A percentile compares a stretch with the other conserved stretches of the same genome.
Evolutionary conservation across 2,797 vertebrate genomes (phyloP).

Genomic region (Nyctibius grandis): DNA sequence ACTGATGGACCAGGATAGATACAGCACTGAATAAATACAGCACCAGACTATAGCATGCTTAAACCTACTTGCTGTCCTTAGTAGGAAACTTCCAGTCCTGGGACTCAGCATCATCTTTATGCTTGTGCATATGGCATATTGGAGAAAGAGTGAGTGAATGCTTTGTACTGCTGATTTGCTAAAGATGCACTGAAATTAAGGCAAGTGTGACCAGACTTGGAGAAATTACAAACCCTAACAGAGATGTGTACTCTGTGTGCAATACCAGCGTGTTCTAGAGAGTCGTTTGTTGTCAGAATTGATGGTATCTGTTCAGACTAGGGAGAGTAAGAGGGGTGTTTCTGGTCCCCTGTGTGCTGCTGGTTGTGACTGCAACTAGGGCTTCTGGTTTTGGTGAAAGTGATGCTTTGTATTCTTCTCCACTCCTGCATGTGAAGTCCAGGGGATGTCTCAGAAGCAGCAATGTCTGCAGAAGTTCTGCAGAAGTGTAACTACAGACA

Average conservation of each 20-base stretch:
- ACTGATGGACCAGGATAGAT: neutral
- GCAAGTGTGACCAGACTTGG: neutral
- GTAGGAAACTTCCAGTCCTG: neutral
- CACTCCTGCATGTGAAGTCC: neutral
- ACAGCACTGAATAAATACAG: neutral
- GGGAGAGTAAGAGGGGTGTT: neutral
- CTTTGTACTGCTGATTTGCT: neutral
- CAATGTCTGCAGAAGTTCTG: neutral
- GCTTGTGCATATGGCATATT: neutral
- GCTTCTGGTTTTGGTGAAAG: neutral
- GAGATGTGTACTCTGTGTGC: neutral
- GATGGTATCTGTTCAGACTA: neutral
- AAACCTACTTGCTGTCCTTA: neutral
- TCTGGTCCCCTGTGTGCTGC: neutral
- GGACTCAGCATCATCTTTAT: neutral
- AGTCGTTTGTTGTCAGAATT: rapidly evolving
- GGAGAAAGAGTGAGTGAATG: neutral
- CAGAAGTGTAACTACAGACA: neutral
- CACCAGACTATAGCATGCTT: neutral
- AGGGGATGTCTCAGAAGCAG: neutral
- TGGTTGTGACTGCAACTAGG: neutral
- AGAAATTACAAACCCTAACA: neutral
- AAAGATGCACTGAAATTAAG: neutral
- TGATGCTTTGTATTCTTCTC: neutral
- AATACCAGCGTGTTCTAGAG: neutral